These are phyloP conservation scores for Adineta ricciae DNA, from an alignment of 2,888 invertebrate species.

Conservation along the genomic window DNA sequence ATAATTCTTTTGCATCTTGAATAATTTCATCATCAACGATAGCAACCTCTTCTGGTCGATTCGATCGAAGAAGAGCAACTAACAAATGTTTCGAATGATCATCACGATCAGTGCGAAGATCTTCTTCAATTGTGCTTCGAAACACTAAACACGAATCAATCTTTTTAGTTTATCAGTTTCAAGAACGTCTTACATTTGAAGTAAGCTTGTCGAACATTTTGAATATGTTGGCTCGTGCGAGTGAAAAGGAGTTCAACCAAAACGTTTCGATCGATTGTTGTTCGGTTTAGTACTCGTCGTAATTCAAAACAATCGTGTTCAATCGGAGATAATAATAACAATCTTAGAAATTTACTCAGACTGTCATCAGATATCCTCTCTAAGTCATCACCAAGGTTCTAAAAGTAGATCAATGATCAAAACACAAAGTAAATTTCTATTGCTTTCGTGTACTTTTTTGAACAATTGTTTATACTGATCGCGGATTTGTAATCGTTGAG, in stretches of 20 bases:
- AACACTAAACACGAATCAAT: slow-evolving; percentile 39
- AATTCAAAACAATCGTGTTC: background rate
- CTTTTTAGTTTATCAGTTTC: background rate
- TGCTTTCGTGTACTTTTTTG: background rate
- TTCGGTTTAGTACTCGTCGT: slow-evolving; percentile 9
- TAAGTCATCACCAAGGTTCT: background rate
- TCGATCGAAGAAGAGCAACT: slow-evolving; percentile 44
- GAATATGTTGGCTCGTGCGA: slow-evolving; percentile 45
- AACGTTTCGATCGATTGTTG: slow-evolving; percentile 48
- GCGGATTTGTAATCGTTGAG: slow-evolving; percentile 44
- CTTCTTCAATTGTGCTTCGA: slow-evolving; percentile 44
- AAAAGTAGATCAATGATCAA: too few species aligned
- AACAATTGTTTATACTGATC: slow-evolving; percentile 42
- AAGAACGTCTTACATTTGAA: background rate
- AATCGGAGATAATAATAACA: background rate
- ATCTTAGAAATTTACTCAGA: background rate
- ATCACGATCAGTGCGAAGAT: slow-evolving; percentile 46
- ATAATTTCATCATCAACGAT: slow-evolving; percentile 42
- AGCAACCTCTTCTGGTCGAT: slow-evolving; percentile 53
- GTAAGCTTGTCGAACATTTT: slow-evolving; percentile 37
- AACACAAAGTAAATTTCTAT: too few species aligned
- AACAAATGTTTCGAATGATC: slow-evolving; percentile 47
- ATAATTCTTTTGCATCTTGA: slow-evolving; percentile 42
- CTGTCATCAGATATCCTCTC: background rate
- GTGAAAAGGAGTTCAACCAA: slow-evolving; percentile 49